These are phyloP conservation scores for Phataginus tetradactyla DNA, from an alignment of 2,797 vertebrate species.

Conservation along the genomic window DNA sequence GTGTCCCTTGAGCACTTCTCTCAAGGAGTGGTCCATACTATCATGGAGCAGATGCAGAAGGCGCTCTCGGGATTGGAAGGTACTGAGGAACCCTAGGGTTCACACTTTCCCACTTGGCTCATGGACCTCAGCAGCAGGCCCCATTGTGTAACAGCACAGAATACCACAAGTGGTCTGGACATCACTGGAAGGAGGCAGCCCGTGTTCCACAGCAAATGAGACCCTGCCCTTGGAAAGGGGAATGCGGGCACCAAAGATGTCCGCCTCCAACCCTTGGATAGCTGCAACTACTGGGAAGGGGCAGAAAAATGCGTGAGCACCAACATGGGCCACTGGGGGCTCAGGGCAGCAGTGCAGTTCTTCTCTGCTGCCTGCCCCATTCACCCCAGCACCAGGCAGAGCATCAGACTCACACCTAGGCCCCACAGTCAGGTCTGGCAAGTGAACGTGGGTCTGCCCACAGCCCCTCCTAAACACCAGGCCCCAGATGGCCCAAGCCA, in stretches of 20 bases:
- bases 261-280: neutral
- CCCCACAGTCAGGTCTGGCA: neutral
- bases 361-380: neutral
- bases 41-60: neutral
- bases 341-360: neutral
- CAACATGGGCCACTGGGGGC: fast-evolving
- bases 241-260: neutral
- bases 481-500: neutral
- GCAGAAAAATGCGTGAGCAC: neutral
- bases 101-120: neutral
- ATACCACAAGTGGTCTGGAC: neutral
- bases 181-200: neutral
- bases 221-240: neutral
- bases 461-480: neutral
- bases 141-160: neutral
- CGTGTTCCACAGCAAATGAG: neutral
- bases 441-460: neutral
- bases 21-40: neutral
- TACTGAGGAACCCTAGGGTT: neutral
- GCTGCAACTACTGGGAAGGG: fast-evolving
- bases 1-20: no score
- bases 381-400: neutral
- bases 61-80: neutral
- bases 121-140: neutral
- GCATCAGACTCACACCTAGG: neutral